Conservation (phyloP, 2,888 invertebrate genomes). For the Dasysyrphus albostriatus region DNA sequence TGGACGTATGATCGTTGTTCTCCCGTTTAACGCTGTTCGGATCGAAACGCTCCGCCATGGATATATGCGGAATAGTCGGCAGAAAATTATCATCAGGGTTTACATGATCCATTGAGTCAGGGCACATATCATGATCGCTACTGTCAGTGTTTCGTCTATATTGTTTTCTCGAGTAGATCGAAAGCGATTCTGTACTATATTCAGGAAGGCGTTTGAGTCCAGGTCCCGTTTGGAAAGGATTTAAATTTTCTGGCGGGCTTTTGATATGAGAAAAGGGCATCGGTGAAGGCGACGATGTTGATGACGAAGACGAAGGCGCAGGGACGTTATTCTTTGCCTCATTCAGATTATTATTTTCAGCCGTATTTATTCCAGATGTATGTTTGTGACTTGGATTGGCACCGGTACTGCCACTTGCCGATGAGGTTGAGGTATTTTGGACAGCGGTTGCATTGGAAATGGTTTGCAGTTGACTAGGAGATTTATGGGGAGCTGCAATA, state of each 20-base stretch:
- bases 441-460: conserved; percentile 68
- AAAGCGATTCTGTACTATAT: conserved; percentile 80
- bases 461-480: conserved; percentile 77
- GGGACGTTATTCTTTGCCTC: conserved; percentile 66
- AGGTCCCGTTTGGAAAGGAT: conserved; percentile 72
- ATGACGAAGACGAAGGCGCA: conserved; percentile 77
- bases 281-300: conserved; percentile 66
- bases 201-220: conserved; percentile 80
- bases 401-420: conserved; percentile 45
- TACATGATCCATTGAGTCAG: conserved; percentile 81
- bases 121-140: conserved; percentile 78
- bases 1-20: conserved; percentile 78
- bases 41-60: conserved; percentile 83
- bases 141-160: conserved; percentile 80
- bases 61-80: conserved; percentile 82
- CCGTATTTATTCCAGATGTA: conserved; percentile 48
- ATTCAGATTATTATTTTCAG: conserved; percentile 63
- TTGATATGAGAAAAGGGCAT: conserved; percentile 71
- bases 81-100: conserved; percentile 83
- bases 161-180: conserved; percentile 82
- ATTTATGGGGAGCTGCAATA: conserved; percentile 80
- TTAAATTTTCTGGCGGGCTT: conserved; percentile 59
- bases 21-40: conserved; percentile 82
- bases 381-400: conserved; percentile 68
- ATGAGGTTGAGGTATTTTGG: conserved; percentile 55